A percentile compares a stretch with the other conserved stretches of the same genome.
phyloP scores from a whole-genome alignment of 1,140 invertebrate genomes.

The Drosophila subobscura region DNA sequence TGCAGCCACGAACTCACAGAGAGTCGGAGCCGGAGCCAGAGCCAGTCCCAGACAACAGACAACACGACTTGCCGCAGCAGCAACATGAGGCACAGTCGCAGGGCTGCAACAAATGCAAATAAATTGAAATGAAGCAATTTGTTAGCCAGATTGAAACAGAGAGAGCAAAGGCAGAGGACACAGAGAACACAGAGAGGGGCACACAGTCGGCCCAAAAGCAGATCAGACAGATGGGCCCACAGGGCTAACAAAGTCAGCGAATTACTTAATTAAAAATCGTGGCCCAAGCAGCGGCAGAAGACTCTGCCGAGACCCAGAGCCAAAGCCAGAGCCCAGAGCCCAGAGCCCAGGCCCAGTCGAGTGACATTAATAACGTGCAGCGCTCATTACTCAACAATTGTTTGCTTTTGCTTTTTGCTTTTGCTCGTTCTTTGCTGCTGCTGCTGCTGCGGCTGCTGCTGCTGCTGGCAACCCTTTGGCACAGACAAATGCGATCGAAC shows the following conservation, averaged over 20 bases:
- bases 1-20: conserved; percentile 61
- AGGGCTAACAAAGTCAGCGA: conserved; percentile 78
- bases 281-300: conserved; percentile 46
- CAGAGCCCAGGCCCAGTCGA: conserved; percentile 7
- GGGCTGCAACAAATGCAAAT: conserved; percentile 72
- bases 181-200: conserved; percentile 13
- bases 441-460: conserved; percentile 17
- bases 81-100: conserved; percentile 25
- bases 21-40: conserved; percentile 1
- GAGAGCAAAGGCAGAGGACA: conserved; percentile 11
- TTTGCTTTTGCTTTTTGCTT: conserved; percentile 15
- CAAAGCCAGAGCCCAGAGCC: background rate
- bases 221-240: conserved; percentile 61
- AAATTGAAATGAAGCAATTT: conserved; percentile 83
- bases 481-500: conserved; percentile 70
- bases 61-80: conserved; percentile 32
- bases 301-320: conserved; percentile 5
- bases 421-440: background rate
- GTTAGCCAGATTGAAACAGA: conserved; percentile 74
- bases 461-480: conserved; percentile 31
- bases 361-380: conserved; percentile 81
- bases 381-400: conserved; percentile 81
- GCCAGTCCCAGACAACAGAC: conserved; percentile 13
- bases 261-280: conserved; percentile 83
- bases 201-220: conserved; percentile 35